phyloP scores from a whole-genome alignment of 2,113 vertebrate species.

The Meriones unguiculatus region DNA sequence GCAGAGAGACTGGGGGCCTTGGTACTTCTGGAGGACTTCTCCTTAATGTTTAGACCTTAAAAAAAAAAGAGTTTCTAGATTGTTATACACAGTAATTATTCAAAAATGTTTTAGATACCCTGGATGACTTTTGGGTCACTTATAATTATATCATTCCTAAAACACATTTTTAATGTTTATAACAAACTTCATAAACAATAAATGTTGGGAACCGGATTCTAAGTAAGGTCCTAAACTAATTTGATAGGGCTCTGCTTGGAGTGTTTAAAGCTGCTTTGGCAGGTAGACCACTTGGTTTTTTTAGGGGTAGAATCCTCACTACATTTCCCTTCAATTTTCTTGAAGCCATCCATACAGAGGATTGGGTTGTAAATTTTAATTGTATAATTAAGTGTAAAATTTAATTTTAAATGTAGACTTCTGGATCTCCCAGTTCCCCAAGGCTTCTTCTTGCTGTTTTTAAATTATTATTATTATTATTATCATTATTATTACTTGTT shows the following conservation, averaged over 20 bases:
- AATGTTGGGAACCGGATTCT: background rate
- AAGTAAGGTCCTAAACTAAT: background rate
- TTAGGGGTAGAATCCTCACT: background rate
- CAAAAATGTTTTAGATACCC: constrained; percentile 34
- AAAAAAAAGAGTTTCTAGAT: background rate
- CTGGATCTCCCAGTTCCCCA: background rate
- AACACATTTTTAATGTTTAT: constrained; percentile 12
- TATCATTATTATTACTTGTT: background rate
- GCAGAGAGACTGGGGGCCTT: background rate
- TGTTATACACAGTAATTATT: background rate
- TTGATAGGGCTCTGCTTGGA: constrained; percentile 21
- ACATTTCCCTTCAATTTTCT: background rate
- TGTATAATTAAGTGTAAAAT: background rate
- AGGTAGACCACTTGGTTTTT: background rate
- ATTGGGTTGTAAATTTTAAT: background rate
- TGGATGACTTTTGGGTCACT: background rate
- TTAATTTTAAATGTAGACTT: background rate
- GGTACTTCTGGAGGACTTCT: background rate
- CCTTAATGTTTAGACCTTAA: constrained; percentile 15
- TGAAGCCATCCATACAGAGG: background rate
- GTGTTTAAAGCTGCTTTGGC: constrained; percentile 32
- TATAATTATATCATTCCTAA: background rate
- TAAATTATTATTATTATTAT: no score
- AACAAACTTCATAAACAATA: background rate
- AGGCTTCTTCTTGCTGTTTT: background rate